Conservation (phyloP, 1,140 invertebrate species). For the Apolygus lucorum region DNA sequence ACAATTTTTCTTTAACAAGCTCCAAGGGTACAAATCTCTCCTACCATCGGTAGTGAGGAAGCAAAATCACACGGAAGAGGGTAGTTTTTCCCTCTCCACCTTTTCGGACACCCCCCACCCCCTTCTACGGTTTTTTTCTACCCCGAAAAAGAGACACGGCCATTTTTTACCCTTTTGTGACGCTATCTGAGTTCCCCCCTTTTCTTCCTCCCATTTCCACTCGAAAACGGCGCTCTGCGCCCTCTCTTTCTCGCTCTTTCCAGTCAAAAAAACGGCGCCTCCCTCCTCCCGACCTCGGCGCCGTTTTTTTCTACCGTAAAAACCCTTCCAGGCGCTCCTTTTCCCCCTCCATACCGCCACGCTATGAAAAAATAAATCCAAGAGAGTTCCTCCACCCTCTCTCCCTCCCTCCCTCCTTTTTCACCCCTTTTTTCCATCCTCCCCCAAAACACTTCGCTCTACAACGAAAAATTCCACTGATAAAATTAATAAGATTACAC, state of each 20-base stretch:
- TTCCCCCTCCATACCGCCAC: too few species aligned
- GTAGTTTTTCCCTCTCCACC: background rate
- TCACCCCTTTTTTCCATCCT: background rate
- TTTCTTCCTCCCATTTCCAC: background rate
- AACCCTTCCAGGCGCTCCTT: background rate
- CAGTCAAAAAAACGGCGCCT: background rate
- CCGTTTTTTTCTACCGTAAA: background rate
- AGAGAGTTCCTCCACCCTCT: background rate
- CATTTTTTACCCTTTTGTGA: conserved; percentile 14
- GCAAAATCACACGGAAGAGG: too few species aligned
- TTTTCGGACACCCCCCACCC: background rate
- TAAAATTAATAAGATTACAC: conserved; percentile 17
- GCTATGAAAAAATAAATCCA: background rate
- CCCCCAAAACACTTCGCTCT: background rate
- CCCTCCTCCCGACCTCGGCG: background rate
- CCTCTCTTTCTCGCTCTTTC: background rate
- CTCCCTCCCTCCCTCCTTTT: background rate
- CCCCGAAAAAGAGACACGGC: conserved; percentile 1
- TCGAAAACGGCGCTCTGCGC: background rate
- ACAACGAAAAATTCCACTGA: conserved; percentile 14
- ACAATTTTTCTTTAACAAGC: too few species aligned
- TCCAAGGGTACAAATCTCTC: too few species aligned
- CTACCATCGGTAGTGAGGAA: too few species aligned
- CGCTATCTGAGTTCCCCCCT: background rate
- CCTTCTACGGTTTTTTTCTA: background rate